Conservation (phyloP, 1,140 invertebrate species). For the Zaprionus gabonicus region DNA sequence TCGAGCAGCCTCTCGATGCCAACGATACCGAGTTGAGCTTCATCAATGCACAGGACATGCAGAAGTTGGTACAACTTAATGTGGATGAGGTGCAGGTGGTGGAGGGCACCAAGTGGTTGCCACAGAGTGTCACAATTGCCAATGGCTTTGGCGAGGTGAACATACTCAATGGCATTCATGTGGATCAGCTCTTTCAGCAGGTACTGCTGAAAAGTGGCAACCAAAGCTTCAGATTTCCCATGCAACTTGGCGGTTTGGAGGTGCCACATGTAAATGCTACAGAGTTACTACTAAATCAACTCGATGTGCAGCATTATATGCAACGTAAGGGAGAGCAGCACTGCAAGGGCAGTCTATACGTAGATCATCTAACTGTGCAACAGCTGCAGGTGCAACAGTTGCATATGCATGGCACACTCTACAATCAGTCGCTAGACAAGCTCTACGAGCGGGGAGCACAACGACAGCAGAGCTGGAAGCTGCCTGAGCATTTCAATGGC, state of each 20-base stretch:
- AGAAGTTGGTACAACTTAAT: conserved; percentile 70
- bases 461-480: conserved; percentile 42
- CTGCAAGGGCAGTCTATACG: conserved; percentile 41
- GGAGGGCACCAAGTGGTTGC: conserved; percentile 58
- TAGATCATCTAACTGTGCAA: conserved; percentile 35
- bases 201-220: conserved; percentile 82
- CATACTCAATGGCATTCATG: conserved; percentile 82
- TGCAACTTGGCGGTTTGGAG: conserved; percentile 49
- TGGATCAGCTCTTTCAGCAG: conserved; percentile 73
- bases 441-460: conserved; percentile 60
- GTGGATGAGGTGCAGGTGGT: conserved; percentile 66
- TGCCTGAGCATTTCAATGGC: conserved; percentile 66
- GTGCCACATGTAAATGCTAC: conserved; percentile 34
- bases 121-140: conserved; percentile 65
- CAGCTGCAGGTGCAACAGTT: conserved; percentile 46
- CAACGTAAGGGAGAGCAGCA: conserved; percentile 36
- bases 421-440: conserved; percentile 41
- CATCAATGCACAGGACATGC: conserved; percentile 64
- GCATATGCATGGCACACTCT: conserved; percentile 60
- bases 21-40: conserved; percentile 69
- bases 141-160: conserved; percentile 77
- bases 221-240: conserved; percentile 73
- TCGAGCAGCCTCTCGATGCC: conserved; percentile 76
- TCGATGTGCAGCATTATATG: conserved; percentile 43
- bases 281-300: conserved; percentile 39